Evolutionary conservation across 2,888 invertebrate genomes (phyloP), one percentile per base, ranked within the genome.

Genomic region (Cheilosia pagana): DNA sequence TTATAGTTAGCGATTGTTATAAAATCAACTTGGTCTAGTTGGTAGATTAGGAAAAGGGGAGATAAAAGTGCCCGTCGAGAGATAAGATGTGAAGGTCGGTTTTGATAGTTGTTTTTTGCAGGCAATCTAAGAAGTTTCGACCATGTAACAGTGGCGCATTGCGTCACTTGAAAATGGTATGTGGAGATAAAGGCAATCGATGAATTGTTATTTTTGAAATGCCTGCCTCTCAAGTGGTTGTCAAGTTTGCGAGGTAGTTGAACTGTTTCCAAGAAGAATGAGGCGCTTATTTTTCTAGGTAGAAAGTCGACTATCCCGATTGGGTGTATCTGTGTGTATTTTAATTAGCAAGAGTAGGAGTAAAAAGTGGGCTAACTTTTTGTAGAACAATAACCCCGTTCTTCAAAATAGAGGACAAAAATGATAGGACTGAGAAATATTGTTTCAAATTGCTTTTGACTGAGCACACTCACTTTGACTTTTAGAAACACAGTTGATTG

Each of bases 51-150:
- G 10, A 5, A 39, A 31, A 52, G 25, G n/a, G 35, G 19, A 43
- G 59, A 59, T 35, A 60, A 52, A 65, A 53, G 2, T 23, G n/a
- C 25, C 41, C 25, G 53, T 6, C 43, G 53, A 48, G 19, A 71
- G 71, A 78, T 78, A 63, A 78, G 67, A 55, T 23, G 28, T 57
- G 75, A 67, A 65, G 75, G 75, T 67, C 75, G 28, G 7, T 31
- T 45, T 65, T 25, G n/a, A 8, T 21, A 31, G 31, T 63, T 63
- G 45, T 35, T 77, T 62, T 50, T 8, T 19, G 55, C 8, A 39
- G 28, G 23, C 48, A 16, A 0, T 28, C 19, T 19, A 16, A 48
- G 4, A 25, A 23, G 12, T 31, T 45, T 57, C n/a, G 14, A 57
- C 62, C 35, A 16, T 16, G 25, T 14, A 25, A 16, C 4, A 43